Percentiles rank a stretch among this genome's conserved stretches.
These are phyloP conservation scores for Polypedilum pembai DNA, from an alignment of 1,140 invertebrate species.

Conservation along the genomic window DNA sequence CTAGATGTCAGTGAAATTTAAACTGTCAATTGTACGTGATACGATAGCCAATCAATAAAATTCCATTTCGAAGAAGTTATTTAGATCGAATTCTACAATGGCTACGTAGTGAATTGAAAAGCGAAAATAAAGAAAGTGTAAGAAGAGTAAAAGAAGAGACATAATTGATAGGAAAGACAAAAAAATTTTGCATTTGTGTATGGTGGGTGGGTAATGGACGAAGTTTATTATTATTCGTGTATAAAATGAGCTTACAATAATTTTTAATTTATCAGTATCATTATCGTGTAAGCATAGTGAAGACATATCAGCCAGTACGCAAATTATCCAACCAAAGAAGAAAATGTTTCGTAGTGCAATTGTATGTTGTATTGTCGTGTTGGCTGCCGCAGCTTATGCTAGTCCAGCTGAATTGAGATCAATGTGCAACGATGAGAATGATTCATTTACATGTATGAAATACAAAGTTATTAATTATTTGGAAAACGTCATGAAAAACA, in stretches of 20 bases:
- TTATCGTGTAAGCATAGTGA: conserved; percentile 22
- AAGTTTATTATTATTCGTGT: conserved; percentile 11
- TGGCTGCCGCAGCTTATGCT: conserved; percentile 52
- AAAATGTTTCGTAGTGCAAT: conserved; percentile 24
- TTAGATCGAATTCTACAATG: conserved; percentile 39
- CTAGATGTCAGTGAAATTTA: too few relatives aligned
- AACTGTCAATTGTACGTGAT: too few relatives aligned
- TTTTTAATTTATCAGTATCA: conserved; percentile 22
- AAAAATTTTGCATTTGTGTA: neutral
- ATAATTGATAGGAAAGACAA: conserved; percentile 49
- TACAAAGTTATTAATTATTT: conserved; percentile 68
- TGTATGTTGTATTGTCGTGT: conserved; percentile 40
- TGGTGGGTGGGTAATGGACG: neutral
- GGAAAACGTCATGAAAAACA: conserved; percentile 61
- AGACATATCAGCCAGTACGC: neutral
- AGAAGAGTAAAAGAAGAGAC: conserved; percentile 55
- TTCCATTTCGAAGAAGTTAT: neutral
- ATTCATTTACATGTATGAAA: conserved; percentile 72
- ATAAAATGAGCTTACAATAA: conserved; percentile 20
- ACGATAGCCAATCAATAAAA: too few relatives aligned
- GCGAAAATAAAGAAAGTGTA: conserved; percentile 46
- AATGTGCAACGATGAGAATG: conserved; percentile 62
- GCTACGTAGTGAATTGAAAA: conserved; percentile 50
- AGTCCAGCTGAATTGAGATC: conserved; percentile 61
- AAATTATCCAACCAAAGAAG: neutral